Percentiles rank a stretch among this genome's conserved stretches.
These are phyloP conservation scores for Thumatha senex DNA, from an alignment of 2,888 invertebrate genomes.

Conservation along the genomic window DNA sequence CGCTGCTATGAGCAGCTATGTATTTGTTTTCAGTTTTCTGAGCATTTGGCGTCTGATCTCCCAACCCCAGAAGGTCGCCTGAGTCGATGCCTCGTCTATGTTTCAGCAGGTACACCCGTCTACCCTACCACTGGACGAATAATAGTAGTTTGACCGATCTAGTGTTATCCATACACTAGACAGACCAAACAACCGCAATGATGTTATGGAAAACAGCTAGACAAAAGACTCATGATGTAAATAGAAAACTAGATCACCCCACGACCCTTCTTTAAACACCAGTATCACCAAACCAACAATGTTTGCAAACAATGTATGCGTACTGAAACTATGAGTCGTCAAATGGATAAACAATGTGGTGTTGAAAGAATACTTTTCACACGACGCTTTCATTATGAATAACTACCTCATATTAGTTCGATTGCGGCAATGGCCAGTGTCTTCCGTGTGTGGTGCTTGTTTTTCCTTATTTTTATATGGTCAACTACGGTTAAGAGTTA, in stretches of 20 bases:
- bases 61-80: too few species aligned
- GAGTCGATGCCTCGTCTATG: too few species aligned
- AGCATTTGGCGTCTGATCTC: too few species aligned
- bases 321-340: slow-evolving; percentile 14
- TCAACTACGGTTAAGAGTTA: slow-evolving; percentile 15
- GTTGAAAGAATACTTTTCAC: slow-evolving; percentile 21
- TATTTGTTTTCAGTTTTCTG: too few species aligned
- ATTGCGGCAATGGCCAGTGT: slow-evolving; percentile 23
- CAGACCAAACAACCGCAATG: too few species aligned
- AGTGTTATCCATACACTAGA: too few species aligned
- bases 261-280: slow-evolving; percentile 19
- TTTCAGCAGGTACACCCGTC: too few species aligned
- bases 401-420: slow-evolving; percentile 11
- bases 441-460: slow-evolving; percentile 14
- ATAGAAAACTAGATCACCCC: neutral
- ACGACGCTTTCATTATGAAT: slow-evolving; percentile 7
- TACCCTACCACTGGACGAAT: too few species aligned
- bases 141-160: too few species aligned
- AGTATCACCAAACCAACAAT: slow-evolving; percentile 11
- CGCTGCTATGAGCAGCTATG: too few species aligned
- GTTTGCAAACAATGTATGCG: slow-evolving; percentile 26
- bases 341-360: slow-evolving; percentile 22
- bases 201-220: too few species aligned
- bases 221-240: neutral
- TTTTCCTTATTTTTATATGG: slow-evolving; percentile 13